These are phyloP conservation scores for Drosophila rellima DNA, from an alignment of 2,888 invertebrate genomes.

Conservation along the genomic window DNA sequence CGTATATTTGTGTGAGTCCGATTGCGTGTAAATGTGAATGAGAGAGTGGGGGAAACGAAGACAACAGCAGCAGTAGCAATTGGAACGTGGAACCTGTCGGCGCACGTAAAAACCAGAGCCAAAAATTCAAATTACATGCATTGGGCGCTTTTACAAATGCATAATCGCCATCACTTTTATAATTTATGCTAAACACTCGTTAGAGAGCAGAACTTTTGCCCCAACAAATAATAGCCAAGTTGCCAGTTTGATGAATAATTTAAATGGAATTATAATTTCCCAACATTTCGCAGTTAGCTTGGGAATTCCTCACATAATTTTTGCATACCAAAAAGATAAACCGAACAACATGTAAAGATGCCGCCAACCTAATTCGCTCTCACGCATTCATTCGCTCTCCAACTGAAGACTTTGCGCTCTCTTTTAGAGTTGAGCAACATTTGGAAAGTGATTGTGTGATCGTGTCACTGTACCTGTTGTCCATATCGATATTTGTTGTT, in stretches of 20 bases:
- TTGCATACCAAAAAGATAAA: conserved; percentile 63
- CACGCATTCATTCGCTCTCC: conserved; percentile 31
- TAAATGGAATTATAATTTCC: conserved; percentile 58
- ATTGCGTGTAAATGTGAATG: conserved; percentile 44
- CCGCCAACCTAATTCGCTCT: conserved; percentile 61
- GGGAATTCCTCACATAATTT: conserved; percentile 80
- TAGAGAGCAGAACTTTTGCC: conserved; percentile 53
- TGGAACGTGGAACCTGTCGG: conserved; percentile 77
- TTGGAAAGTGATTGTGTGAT: conserved; percentile 5
- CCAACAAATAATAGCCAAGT: conserved; percentile 33
- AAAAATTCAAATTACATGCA: conserved; percentile 76
- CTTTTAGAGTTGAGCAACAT: conserved; percentile 35
- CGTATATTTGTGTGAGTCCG: conserved; percentile 28
- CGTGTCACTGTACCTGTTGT: conserved; percentile 22
- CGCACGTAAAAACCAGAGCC: conserved; percentile 76
- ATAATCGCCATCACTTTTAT: conserved; percentile 65
- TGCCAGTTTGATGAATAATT: conserved; percentile 48
- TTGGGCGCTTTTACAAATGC: conserved; percentile 74
- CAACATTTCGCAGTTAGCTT: conserved; percentile 61
- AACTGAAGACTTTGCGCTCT: conserved; percentile 13
- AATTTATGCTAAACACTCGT: conserved; percentile 69
- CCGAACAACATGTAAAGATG: conserved; percentile 60
- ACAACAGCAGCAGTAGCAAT: conserved; percentile 50
- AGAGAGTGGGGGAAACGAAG: conserved; percentile 50
- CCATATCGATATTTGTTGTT: conserved; percentile 5